Evolutionary conservation across 92 coral and sea anemone species (phyloP).

Genomic region (Palythoa grandis): DNA sequence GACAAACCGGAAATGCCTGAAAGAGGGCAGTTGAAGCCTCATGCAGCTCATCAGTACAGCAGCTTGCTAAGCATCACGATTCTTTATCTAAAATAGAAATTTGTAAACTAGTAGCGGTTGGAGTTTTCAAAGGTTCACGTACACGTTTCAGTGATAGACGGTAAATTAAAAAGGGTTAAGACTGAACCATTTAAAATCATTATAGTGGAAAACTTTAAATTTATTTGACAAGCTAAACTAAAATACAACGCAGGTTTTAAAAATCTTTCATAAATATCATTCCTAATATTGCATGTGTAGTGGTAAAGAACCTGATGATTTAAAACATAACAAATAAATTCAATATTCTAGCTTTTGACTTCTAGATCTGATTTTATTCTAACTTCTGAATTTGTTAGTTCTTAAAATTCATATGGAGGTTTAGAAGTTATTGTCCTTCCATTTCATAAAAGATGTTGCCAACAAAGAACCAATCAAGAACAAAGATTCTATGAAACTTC

Average conservation of each 20-base stretch:
- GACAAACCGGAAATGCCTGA: constrained; percentile 4
- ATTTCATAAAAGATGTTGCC: no score
- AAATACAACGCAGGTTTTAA: not conserved
- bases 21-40: not conserved
- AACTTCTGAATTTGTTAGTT: no score
- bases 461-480: no score
- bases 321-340: not conserved
- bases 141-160: not conserved
- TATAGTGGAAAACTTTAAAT: not conserved
- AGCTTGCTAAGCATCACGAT: not conserved
- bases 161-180: not conserved
- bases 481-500: no score
- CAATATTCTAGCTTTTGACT: not conserved
- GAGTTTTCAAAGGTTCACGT: not conserved
- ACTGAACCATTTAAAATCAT: not conserved
- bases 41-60: not conserved
- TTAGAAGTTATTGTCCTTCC: no score
- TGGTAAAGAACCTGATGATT: not conserved
- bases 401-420: no score
- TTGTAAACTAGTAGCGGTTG: not conserved
- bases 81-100: not conserved
- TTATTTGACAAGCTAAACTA: not conserved
- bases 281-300: not conserved
- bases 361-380: not conserved
- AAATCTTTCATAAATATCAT: not conserved